These are phyloP conservation scores for Steinernema scapterisci DNA, from an alignment of 2,888 invertebrate genomes.

Conservation along the genomic window DNA sequence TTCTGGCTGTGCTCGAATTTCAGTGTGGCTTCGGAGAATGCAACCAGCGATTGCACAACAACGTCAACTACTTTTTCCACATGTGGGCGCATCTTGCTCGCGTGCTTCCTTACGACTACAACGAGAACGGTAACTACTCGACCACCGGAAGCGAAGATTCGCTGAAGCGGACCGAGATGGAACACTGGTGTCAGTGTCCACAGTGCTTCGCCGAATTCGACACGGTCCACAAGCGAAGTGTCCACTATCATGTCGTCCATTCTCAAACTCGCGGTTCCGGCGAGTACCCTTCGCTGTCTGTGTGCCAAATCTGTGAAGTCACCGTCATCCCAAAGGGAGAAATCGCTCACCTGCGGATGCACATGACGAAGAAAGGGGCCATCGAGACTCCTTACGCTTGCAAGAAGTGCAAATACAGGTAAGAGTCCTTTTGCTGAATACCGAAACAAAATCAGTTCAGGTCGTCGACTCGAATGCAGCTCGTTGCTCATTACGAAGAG, in stretches of 20 bases:
- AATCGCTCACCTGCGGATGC: conserved; percentile 18
- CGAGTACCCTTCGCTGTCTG: background rate
- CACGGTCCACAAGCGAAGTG: conserved; percentile 24
- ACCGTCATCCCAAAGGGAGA: conserved; percentile 18
- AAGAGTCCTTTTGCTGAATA: background rate
- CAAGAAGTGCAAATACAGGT: conserved; percentile 36
- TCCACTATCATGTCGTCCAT: conserved; percentile 32
- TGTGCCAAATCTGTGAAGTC: conserved; percentile 38
- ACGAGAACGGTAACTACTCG: conserved; percentile 17
- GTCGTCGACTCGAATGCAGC: background rate
- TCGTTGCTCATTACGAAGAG: conserved; percentile 37
- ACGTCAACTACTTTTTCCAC: conserved; percentile 43
- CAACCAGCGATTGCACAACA: conserved; percentile 38
- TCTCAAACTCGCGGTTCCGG: background rate
- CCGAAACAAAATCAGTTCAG: background rate
- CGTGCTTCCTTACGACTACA: conserved; percentile 24
- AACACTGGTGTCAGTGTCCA: conserved; percentile 29
- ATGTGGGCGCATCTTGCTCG: conserved; percentile 40
- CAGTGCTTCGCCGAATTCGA: conserved; percentile 33
- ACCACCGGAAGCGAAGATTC: background rate
- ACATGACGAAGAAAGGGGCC: conserved; percentile 32
- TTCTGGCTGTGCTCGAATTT: background rate
- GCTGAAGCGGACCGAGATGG: background rate
- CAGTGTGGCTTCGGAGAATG: conserved; percentile 41
- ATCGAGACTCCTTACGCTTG: conserved; percentile 37